Percentiles rank a stretch among this genome's conserved stretches.
Conservation (phyloP, 2,797 vertebrate genomes). For the Pipistrellus kuhlii region DNA sequence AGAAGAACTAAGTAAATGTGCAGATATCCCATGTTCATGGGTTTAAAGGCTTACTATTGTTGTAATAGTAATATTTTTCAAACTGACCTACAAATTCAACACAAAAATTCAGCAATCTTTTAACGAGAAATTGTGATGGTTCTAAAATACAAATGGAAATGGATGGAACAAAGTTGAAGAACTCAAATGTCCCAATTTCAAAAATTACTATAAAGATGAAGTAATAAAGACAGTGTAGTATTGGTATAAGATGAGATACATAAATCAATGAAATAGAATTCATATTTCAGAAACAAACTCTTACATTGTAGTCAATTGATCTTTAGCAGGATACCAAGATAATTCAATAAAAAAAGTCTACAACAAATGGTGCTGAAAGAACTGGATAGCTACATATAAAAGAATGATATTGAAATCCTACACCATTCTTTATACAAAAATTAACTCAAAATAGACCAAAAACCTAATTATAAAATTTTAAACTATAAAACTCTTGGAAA, state of each 20-base stretch:
- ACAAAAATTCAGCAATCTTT: background rate
- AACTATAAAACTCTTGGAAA: background rate
- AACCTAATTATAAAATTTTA: background rate
- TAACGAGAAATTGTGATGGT: background rate
- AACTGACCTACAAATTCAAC: background rate
- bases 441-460: too few relatives aligned
- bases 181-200: background rate
- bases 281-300: too few relatives aligned
- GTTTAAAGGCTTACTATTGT: too few relatives aligned
- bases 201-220: conserved; percentile 38
- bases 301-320: background rate
- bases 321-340: background rate
- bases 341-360: background rate
- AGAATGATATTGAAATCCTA: too few relatives aligned
- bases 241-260: too few relatives aligned
- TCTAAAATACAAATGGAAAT: conserved; percentile 2
- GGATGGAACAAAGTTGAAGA: background rate
- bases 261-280: too few relatives aligned
- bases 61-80: too few relatives aligned
- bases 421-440: too few relatives aligned
- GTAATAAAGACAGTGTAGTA: too few relatives aligned
- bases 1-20: conserved; percentile 14
- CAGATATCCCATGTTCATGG: background rate
- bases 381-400: background rate
- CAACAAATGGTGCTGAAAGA: background rate